Conservation (phyloP, 2,888 invertebrate species). For the Tetragonula carbonaria region DNA sequence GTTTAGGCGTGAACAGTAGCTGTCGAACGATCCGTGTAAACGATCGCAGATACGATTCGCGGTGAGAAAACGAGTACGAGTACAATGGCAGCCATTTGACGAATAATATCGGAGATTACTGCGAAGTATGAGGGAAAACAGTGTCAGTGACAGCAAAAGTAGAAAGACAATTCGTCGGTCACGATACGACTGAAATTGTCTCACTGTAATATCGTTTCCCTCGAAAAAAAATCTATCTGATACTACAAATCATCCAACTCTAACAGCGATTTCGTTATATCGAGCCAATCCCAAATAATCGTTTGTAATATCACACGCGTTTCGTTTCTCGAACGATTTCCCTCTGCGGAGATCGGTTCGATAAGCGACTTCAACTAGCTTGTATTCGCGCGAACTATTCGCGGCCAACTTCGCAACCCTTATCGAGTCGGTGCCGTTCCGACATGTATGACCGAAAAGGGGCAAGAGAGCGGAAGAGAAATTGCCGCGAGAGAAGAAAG, state of each 20-base stretch:
- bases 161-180: not conserved
- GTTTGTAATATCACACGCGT: too few relatives aligned
- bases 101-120: not conserved
- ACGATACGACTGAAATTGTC: not conserved
- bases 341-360: not conserved
- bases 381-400: not conserved
- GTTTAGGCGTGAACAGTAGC: not conserved
- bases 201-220: not conserved
- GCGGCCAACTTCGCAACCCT: conserved; percentile 39
- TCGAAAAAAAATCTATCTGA: not conserved
- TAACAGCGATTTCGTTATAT: conserved; percentile 37
- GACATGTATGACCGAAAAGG: conserved; percentile 26
- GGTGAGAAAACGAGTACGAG: not conserved
- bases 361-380: not conserved
- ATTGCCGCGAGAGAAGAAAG: conserved; percentile 12
- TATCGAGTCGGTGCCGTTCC: conserved; percentile 11
- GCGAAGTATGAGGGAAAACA: not conserved
- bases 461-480: conserved; percentile 9
- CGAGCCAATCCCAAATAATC: too few relatives aligned
- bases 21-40: not conserved
- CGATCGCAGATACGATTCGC: not conserved
- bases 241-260: not conserved
- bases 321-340: conserved; percentile 32
- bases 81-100: not conserved
- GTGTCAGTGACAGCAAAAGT: not conserved